Evolutionary conservation across 2,113 vertebrate genomes (phyloP), one percentile per base, ranked within the genome.

Genomic region (Eulacestoma nigropectus): DNA sequence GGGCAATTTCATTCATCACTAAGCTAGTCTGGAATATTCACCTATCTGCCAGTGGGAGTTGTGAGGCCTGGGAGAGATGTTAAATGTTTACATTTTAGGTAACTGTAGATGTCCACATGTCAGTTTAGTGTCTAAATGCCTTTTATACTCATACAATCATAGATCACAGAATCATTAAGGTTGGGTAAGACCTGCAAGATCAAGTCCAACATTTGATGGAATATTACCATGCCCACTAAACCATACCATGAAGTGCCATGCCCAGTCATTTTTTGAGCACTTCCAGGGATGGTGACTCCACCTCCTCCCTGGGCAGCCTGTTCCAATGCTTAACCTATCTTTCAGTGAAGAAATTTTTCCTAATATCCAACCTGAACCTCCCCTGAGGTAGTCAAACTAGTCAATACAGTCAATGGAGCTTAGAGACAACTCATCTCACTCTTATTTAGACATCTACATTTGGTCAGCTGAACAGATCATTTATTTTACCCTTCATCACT

Each of bases 211-310:
- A 33, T 81, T 52, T 46, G 44, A 21, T 44, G 20, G 82, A n/a
- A 8, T 67, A 52, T 14, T 9, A 39, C 39, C 9, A n/a, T 82
- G 16, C 10, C 16, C 60, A n/a, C n/a, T 67, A 46, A 82, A n/a
- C 7, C 23, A 10, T n/a, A n/a, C n/a, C 4, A 50, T 0, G 0
- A 59, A 75, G 16, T 37, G 37, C 22, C 16, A 8, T 15, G 37
- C 25, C 13, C 9, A 37, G 29, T 42, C 21, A 41, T 23, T 73
- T 72, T 64, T 26, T 30, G 44, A 53, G 55, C n/a, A 26, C 20
- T 68, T 39, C 11, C 16, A 68, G 20, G 60, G 16, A 53, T 67
- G 11, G 11, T 75, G 20, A 75, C 29, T 82, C 32, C 46, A 60
- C 16, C 13, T 15, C 23, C 39, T 59, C 37, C 22, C 46, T 89